A percentile compares a stretch with the other conserved stretches of the same genome.
phyloP scores from a whole-genome alignment of 2,888 invertebrate species.

The Amphipyra tragopoginis region DNA sequence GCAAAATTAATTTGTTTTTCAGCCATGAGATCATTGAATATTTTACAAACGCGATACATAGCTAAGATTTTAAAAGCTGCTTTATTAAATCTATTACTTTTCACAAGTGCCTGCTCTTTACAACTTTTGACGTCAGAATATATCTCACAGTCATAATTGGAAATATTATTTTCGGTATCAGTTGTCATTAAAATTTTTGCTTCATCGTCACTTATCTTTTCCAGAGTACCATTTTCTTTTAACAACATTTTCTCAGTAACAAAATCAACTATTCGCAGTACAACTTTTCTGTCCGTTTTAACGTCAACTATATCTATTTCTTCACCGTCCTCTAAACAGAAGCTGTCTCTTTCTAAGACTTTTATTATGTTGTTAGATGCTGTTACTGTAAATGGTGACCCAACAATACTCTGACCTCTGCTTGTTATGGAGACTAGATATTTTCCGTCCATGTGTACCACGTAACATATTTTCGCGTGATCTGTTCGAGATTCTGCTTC shows the following conservation, averaged over 20 bases:
- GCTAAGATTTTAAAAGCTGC: slow-evolving; percentile 73
- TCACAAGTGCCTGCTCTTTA: slow-evolving; percentile 22
- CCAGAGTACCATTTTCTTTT: slow-evolving; percentile 86
- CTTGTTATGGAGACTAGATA: slow-evolving; percentile 90
- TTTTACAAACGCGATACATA: slow-evolving; percentile 78
- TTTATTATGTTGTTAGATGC: slow-evolving; percentile 80
- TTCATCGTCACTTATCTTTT: slow-evolving; percentile 84
- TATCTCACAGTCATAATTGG: slow-evolving; percentile 53
- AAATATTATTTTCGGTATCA: slow-evolving; percentile 60
- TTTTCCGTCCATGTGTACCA: slow-evolving; percentile 86
- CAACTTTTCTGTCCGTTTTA: slow-evolving; percentile 84
- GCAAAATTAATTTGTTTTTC: slow-evolving; percentile 56
- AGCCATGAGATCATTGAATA: slow-evolving; percentile 65
- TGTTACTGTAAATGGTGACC: slow-evolving; percentile 90
- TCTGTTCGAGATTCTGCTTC: slow-evolving; percentile 83
- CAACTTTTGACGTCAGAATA: slow-evolving; percentile 35
- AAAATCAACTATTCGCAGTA: slow-evolving; percentile 88
- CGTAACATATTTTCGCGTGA: slow-evolving; percentile 87
- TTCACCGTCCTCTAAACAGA: slow-evolving; percentile 84
- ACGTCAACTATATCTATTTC: slow-evolving; percentile 85
- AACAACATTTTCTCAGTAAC: slow-evolving; percentile 89
- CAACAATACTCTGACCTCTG: slow-evolving; percentile 88
- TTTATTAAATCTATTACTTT: slow-evolving; percentile 69
- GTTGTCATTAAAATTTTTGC: slow-evolving; percentile 80
- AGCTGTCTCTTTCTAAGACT: slow-evolving; percentile 78